Evolutionary conservation across 2,888 invertebrate genomes (phyloP).

Genomic region (Clivina fossor): DNA sequence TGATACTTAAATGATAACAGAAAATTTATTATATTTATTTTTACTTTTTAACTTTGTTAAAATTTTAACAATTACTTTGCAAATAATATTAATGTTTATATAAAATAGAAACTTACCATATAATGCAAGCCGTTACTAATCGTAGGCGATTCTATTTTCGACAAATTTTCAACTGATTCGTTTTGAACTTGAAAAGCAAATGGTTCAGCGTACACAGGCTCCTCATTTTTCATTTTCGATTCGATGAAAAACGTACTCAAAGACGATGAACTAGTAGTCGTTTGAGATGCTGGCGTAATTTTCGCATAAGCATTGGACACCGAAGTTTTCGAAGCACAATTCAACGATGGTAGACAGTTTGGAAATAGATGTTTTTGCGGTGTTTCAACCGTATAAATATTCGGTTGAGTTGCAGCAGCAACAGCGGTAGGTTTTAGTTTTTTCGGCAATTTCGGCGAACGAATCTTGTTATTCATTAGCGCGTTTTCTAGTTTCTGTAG

Average conservation of each 20-base stretch:
- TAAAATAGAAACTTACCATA: constrained; percentile 51
- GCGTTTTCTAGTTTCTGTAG: constrained; percentile 65
- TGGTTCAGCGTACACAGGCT: constrained; percentile 67
- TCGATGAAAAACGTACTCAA: constrained; percentile 47
- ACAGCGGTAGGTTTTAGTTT: constrained; percentile 37
- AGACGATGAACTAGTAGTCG: constrained; percentile 45
- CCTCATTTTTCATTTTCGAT: constrained; percentile 47
- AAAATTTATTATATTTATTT: too few relatives aligned
- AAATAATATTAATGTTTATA: too few relatives aligned
- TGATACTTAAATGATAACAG: too few relatives aligned
- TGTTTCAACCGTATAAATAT: constrained; percentile 29
- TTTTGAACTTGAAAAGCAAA: constrained; percentile 47
- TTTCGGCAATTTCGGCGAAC: constrained; percentile 39
- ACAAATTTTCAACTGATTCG: constrained; percentile 34
- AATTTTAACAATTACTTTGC: too few relatives aligned
- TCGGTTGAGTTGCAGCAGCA: constrained; percentile 30
- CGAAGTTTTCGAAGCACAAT: constrained; percentile 45
- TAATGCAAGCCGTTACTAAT: constrained; percentile 53
- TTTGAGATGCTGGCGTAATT: constrained; percentile 42
- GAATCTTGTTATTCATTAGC: constrained; percentile 55
- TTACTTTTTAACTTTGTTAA: too few relatives aligned
- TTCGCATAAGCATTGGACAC: constrained; percentile 46
- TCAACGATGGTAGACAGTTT: constrained; percentile 51
- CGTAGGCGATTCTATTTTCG: constrained; percentile 9
- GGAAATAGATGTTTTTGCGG: constrained; percentile 36